These are phyloP conservation scores for Drosophila macrothrix DNA, from an alignment of 2,888 invertebrate genomes.

Conservation along the genomic window DNA sequence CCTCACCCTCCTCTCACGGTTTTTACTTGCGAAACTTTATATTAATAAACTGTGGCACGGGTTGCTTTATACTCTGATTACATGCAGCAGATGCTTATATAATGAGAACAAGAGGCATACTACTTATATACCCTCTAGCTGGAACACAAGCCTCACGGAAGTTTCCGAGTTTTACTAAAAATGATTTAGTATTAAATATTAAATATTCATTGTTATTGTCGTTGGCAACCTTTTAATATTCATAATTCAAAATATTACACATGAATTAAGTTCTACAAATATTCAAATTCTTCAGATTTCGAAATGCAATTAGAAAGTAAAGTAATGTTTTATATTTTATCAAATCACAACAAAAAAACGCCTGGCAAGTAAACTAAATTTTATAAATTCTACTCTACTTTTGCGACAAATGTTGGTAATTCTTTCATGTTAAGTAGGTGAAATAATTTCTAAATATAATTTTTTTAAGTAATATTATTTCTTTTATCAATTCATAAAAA, in stretches of 20 bases:
- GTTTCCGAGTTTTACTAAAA: neutral
- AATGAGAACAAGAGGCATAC: conserved; percentile 20
- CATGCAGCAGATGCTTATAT: conserved; percentile 26
- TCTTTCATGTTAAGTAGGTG: neutral
- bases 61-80: conserved; percentile 55
- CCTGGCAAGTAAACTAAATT: too few relatives aligned
- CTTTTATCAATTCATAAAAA: neutral
- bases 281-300: too few relatives aligned
- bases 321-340: neutral
- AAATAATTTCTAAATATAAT: neutral
- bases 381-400: neutral
- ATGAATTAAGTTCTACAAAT: neutral
- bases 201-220: conserved; percentile 1
- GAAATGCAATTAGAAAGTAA: neutral
- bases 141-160: neutral
- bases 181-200: neutral
- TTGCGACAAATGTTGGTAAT: neutral
- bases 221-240: neutral
- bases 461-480: neutral
- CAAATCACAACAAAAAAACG: too few relatives aligned
- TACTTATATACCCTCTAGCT: conserved; percentile 21
- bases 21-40: conserved; percentile 61
- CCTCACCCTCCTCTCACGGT: neutral
- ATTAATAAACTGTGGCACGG: conserved; percentile 78
- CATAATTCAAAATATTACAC: neutral